Percentiles rank a stretch among this genome's conserved stretches.
These are phyloP conservation scores for Drosophila bocqueti DNA, from an alignment of 1,140 invertebrate genomes.

Conservation along the genomic window DNA sequence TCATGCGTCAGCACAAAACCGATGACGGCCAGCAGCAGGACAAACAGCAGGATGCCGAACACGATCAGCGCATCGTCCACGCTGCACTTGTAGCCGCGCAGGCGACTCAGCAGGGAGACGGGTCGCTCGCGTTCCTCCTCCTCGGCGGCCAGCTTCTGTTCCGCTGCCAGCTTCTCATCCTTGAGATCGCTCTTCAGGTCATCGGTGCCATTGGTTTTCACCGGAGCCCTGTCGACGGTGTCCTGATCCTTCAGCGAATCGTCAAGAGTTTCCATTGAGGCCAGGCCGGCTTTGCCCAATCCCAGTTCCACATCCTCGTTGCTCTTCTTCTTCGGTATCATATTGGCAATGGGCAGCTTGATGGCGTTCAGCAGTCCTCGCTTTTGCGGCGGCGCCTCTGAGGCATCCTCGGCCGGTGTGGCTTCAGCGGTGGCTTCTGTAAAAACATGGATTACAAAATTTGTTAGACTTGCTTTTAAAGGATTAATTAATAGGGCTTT, in stretches of 20 bases:
- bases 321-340: constrained; percentile 86
- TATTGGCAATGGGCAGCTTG: constrained; percentile 88
- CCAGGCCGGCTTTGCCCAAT: constrained; percentile 88
- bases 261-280: constrained; percentile 91
- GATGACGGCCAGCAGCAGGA: constrained; percentile 89
- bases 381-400: constrained; percentile 59
- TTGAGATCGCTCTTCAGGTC: constrained; percentile 87
- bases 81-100: constrained; percentile 77
- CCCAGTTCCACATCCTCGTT: constrained; percentile 86
- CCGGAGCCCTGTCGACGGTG: constrained; percentile 82
- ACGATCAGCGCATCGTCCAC: constrained; percentile 86
- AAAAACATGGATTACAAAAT: background rate
- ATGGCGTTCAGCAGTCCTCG: constrained; percentile 88
- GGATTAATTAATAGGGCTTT: background rate
- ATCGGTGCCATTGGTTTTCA: constrained; percentile 86
- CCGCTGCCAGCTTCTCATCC: constrained; percentile 62
- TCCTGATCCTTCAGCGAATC: constrained; percentile 86
- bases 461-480: background rate
- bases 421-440: constrained; percentile 85
- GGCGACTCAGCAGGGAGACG: constrained; percentile 66
- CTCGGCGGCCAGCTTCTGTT: constrained; percentile 67
- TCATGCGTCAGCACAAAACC: constrained; percentile 87
- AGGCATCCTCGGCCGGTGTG: constrained; percentile 84
- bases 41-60: constrained; percentile 86
- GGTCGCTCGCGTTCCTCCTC: constrained; percentile 78